phyloP scores from a whole-genome alignment of 2,797 vertebrate species.

The Phoebastria nigripes region DNA sequence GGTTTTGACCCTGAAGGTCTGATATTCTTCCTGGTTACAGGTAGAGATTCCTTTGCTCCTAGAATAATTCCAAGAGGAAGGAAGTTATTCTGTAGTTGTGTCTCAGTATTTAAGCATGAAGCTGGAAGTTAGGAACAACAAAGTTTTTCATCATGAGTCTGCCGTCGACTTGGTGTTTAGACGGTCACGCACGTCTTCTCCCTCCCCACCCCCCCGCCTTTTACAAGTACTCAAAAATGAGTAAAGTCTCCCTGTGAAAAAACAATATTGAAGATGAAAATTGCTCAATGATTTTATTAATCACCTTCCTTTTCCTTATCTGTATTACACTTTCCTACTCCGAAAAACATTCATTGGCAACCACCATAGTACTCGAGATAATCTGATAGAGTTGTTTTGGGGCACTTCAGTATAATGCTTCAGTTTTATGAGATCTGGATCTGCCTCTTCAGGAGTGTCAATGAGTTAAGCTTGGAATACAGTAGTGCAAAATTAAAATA shows the following conservation, averaged over 20 bases:
- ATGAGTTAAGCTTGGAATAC: background rate
- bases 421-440: background rate
- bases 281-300: background rate
- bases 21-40: constrained; percentile 13
- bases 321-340: background rate
- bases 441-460: background rate
- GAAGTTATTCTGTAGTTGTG: background rate
- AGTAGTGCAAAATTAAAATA: background rate
- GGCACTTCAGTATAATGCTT: background rate
- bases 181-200: background rate
- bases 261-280: background rate
- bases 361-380: background rate
- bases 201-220: background rate
- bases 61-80: constrained; percentile 1
- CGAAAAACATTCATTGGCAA: background rate
- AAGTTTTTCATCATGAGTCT: background rate
- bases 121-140: background rate
- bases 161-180: background rate
- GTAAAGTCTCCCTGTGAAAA: background rate
- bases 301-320: background rate
- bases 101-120: background rate
- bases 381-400: background rate
- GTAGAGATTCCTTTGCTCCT: constrained; percentile 24
- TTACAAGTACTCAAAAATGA: background rate
- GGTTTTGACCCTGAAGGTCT: background rate